Base-by-base conservation (phyloP, 2,113 vertebrate species). In the Ramphastos sulfuratus region DNA sequence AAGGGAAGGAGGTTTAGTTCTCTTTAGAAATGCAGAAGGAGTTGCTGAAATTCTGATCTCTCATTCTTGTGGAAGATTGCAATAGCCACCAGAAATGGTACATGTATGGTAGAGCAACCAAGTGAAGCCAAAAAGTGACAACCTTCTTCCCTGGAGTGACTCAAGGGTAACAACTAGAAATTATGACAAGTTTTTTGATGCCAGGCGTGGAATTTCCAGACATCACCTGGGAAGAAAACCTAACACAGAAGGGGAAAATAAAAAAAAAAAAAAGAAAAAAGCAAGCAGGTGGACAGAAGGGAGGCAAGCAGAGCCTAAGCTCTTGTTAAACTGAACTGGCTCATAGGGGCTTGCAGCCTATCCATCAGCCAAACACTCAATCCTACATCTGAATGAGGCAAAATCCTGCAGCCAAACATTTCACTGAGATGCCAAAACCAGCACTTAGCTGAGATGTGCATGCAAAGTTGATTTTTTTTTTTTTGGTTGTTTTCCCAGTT, bases 111-210 rank as follows among this genome's bases (percentile, higher is more conserved):
- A 94, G 82, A 82, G 85, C 58, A 93, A 85, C 35, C 87, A 94
- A 91, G 85, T 87, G 92, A 89, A 87, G 87, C 72, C 69, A 85
- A 55, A 81, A 90, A 71, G 37, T 60, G 91, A 94, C 77, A 96
- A 56, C 48, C 12, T 83, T 89, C 87, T 85, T 95, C 70, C 78
- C 77, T 81, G 69, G 44, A 95, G 46, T 82, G 71, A 74, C 82
- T 82, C 59, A 54, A 86, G 73, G 85, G 77, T 91, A 93, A 94
- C 65, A 93, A 89, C 64, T 82, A 79, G 90, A 94, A 95, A 96
- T 89, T 81, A 74, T 46, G 89, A 88, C 75, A 91, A 84, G 60
- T 81, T 93, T 42, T 95, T 90, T 89, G 31, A 93, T 84, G 92
- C 74, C 65, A 89, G 39, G 64, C 76, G 69, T 78, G 82, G 85